Conservation (phyloP, 2,888 invertebrate species). For the Aethes cnicana region DNA sequence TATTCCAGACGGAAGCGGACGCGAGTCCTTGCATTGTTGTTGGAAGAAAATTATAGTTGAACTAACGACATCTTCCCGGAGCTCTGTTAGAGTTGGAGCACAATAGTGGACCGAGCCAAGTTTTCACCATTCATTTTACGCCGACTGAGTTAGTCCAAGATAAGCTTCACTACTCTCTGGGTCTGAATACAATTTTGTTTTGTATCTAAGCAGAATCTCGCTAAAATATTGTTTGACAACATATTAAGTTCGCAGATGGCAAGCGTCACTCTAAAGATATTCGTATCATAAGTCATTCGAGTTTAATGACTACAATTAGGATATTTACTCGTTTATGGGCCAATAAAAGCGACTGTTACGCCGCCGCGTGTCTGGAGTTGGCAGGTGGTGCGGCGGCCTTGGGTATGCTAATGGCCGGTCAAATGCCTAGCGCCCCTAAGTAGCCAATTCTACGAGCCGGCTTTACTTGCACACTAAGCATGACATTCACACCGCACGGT, state of each 20-base stretch:
- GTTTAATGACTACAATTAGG: conserved; percentile 23
- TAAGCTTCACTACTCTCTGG: conserved; percentile 6
- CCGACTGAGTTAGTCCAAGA: conserved; percentile 20
- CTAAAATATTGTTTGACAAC: conserved; percentile 5
- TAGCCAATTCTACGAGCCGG: conserved; percentile 38
- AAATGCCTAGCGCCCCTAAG: conserved; percentile 53
- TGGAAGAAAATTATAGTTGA: conserved; percentile 17
- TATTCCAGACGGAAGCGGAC: conserved; percentile 41
- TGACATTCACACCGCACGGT: conserved; percentile 3
- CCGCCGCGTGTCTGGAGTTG: conserved; percentile 10
- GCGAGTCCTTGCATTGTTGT: conserved; percentile 30
- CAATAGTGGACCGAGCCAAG: conserved; percentile 13
- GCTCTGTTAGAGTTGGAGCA: conserved; percentile 13
- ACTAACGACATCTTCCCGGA: conserved; percentile 19
- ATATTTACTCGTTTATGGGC: conserved; percentile 29
- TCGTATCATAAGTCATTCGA: conserved; percentile 10
- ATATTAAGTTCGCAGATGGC: conserved; percentile 18
- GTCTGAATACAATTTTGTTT: conserved; percentile 9
- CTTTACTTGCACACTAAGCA: conserved; percentile 7
- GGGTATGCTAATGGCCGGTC: conserved; percentile 63
- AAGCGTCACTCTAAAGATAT: no score
- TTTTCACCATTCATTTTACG: conserved; percentile 23
- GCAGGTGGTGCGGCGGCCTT: conserved; percentile 65
- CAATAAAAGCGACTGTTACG: conserved; percentile 25
- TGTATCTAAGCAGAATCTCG: no score